These are phyloP conservation scores for Dione vanillae DNA, from an alignment of 2,888 invertebrate genomes.

Conservation along the genomic window DNA sequence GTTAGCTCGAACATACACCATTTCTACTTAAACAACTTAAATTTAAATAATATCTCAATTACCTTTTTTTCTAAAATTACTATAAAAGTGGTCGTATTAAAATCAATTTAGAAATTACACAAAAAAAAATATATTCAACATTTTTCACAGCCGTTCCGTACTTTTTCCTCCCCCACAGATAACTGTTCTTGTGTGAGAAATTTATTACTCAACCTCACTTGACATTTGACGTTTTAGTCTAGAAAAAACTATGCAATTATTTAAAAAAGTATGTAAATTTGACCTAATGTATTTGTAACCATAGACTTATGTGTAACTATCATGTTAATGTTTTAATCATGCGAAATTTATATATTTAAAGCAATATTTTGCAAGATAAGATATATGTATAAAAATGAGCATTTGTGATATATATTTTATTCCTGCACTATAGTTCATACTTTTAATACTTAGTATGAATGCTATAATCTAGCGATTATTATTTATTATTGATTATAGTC, in stretches of 20 bases:
- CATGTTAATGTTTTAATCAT: no score
- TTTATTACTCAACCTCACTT: not conserved
- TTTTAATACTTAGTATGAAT: no score
- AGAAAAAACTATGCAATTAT: not conserved
- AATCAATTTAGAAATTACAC: constrained; percentile 71
- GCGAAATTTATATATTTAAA: no score
- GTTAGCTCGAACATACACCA: constrained; percentile 49
- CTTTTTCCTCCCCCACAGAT: constrained; percentile 52
- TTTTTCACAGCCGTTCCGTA: constrained; percentile 63
- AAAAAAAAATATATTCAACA: constrained; percentile 63
- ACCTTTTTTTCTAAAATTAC: constrained; percentile 76
- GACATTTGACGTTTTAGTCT: not conserved
- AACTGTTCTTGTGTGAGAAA: constrained; percentile 14
- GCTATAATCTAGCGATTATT: no score
- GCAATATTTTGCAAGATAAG: no score
- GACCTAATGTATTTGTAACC: no score
- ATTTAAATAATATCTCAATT: constrained; percentile 60
- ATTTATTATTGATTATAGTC: no score
- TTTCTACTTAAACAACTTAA: constrained; percentile 3
- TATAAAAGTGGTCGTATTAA: constrained; percentile 65
- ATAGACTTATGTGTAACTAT: no score
- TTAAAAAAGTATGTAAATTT: no score
- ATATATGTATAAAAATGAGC: no score
- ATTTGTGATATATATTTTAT: no score
- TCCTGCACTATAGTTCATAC: no score